Evolutionary conservation across 1,140 invertebrate species (phyloP), one percentile per base, ranked within the genome.

Genomic region (Drosophila serrata): DNA sequence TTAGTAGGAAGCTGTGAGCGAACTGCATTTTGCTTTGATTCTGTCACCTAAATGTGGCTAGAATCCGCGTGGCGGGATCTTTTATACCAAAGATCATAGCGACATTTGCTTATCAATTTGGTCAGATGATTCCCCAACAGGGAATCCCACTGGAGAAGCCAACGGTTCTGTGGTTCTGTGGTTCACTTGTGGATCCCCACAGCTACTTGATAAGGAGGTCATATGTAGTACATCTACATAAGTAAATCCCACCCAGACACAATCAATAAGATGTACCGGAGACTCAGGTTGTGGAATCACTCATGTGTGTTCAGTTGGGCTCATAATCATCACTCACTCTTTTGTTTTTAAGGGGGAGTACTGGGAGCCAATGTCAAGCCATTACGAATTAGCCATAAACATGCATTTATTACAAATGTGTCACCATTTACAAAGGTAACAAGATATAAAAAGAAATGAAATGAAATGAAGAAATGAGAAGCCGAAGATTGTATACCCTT

Each of bases 101-200:
- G 9, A 15, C 17, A 17, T 19, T 8, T 53, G 12, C 39, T 65
- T 82, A 81, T 82, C 80, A 67, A 31, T 3, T 0, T 31, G 1
- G 15, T 12, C 12, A 45, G 76, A 84, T 63, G 64, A 76, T 72
- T 73, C 60, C 74, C 80, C 37, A 15, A 11, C 6, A 55, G 80
- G 81, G 81, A 85, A 53, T 68, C 81, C 62, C 77, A 39, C 37
- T 39, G 6, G 8, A 29, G 42, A 15, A 15, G 33, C 12, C 7
- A 9, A 11, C 9, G n/a, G 40, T 46, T 42, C 42, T 53, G 76
- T 79, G n/a, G 40, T 46, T 42, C 42, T 53, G 76, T 79, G 63
- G 48, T 84, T 63, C 75, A 43, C 59, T 51, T 48, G 82, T 81
- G 62, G 53, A 86, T 86, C 78, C 82, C 82, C 78, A 29, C n/a